Base-by-base conservation (phyloP, 2,797 vertebrate genomes). In the Amniataba percoides region DNA sequence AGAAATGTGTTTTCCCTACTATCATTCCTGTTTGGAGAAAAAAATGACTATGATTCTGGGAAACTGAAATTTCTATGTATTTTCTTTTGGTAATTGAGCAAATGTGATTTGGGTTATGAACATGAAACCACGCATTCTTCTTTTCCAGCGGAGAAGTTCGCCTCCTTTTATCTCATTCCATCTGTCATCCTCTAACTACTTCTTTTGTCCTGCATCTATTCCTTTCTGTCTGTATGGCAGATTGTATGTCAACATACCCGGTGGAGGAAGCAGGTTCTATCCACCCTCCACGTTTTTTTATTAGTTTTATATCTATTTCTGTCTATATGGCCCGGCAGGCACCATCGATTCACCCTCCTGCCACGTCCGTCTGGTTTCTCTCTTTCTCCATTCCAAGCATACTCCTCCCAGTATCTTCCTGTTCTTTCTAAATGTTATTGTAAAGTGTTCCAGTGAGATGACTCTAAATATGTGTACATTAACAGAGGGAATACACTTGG, bases 351-450 rank as follows among this genome's bases (percentile, higher is more conserved):
- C 66, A n/a, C 59, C 69, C 63, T 79, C 48, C 78, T 67, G 73
- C 87, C 81, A 70, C 3, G 59, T 92, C 83, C 52, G 82, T 92
- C 84, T 77, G 64, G 57, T 91, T 94, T 90, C 58, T 77, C 86
- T 81, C 81, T 75, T 72, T 80, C 59, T 82, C 83, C 81, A 89
- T 93, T 85, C 70, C 83, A 77, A 83, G 55, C 88, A 91, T 90
- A 84, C 86, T 88, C 90, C 89, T 88, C 94, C 93, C 94, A 89
- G 90, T 94, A 94, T 93, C 94, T 94, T 91, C 94, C 94, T 95
- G 95, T 96, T 96, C 94, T 96, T 96, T 95, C 94, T 96, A 95
- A 96, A 95, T 96, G 95, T 96, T 95, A 96, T 95, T 95, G 95
- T 96, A 95, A 96, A 96, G 95, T 96, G 95, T 96, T 95, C 91